Evolutionary conservation across 2,797 vertebrate genomes (phyloP).

Genomic region (Cynopterus sphinx): DNA sequence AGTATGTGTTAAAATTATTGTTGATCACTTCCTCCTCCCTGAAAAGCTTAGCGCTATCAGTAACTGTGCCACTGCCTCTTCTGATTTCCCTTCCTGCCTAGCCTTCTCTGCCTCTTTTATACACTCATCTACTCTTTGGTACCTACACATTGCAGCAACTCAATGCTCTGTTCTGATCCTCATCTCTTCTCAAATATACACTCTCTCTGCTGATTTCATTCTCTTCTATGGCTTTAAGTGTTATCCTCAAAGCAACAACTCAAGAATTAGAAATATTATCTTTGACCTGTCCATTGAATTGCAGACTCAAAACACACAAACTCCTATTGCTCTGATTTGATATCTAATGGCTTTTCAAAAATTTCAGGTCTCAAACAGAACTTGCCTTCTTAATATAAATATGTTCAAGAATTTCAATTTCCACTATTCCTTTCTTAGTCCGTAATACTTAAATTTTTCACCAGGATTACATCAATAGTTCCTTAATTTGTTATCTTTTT

Average conservation of each 20-base stretch:
- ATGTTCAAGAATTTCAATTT: neutral
- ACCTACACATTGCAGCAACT: neutral
- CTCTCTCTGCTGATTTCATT: neutral
- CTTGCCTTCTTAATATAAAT: neutral
- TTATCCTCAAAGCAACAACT: neutral
- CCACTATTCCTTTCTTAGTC: neutral
- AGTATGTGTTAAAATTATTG: neutral
- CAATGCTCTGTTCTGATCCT: neutral
- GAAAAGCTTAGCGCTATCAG: neutral
- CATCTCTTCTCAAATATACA: neutral
- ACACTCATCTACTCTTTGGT: neutral
- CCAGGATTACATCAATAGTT: neutral
- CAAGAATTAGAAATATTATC: neutral
- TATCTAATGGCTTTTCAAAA: neutral
- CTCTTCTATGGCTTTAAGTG: neutral
- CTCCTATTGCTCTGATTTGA: neutral
- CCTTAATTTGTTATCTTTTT: neutral
- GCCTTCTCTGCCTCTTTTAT: neutral
- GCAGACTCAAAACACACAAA: neutral
- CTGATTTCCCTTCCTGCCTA: neutral
- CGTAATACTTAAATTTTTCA: neutral
- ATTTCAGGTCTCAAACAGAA: neutral
- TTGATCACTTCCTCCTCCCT: neutral
- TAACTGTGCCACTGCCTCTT: neutral
- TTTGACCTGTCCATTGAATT: neutral